These are phyloP conservation scores for Prionailurus bengalensis DNA, from an alignment of 2,113 vertebrate genomes.

Conservation along the genomic window DNA sequence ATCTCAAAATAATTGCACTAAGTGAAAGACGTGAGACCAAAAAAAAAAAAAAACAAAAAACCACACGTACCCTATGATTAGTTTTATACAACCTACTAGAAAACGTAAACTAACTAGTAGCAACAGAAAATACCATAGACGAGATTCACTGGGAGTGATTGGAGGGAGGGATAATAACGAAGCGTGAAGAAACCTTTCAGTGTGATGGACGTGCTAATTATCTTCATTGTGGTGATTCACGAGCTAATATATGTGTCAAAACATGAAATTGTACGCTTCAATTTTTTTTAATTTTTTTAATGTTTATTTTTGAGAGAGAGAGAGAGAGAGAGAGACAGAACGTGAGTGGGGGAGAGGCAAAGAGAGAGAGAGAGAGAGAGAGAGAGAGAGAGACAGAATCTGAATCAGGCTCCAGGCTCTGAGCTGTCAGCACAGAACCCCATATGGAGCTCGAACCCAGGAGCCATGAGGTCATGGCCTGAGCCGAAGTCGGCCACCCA, in stretches of 20 bases:
- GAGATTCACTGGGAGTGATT: not conserved
- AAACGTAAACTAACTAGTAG: not conserved
- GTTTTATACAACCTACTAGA: not conserved
- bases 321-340: too few species aligned
- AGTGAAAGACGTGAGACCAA: not conserved
- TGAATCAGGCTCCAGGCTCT: too few species aligned
- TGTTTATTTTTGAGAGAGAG: too few species aligned
- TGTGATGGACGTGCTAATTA: not conserved
- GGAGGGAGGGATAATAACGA: not conserved
- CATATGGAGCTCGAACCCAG: too few species aligned
- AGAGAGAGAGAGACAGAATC: too few species aligned
- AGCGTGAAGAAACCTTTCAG: not conserved
- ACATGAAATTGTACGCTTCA: not conserved
- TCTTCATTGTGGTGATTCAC: not conserved
- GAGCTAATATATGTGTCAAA: not conserved
- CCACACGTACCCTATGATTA: not conserved
- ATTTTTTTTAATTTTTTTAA: not conserved
- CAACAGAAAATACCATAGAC: not conserved
- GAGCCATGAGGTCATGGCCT: too few species aligned
- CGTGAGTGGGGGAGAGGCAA: too few species aligned
- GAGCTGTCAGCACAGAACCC: too few species aligned
- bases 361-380: too few species aligned
- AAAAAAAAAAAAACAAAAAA: not conserved
- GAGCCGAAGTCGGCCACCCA: too few species aligned
- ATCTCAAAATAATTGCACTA: not conserved